These are phyloP conservation scores for Drosophila melanosoma DNA, from an alignment of 2,888 invertebrate species.

Conservation along the genomic window DNA sequence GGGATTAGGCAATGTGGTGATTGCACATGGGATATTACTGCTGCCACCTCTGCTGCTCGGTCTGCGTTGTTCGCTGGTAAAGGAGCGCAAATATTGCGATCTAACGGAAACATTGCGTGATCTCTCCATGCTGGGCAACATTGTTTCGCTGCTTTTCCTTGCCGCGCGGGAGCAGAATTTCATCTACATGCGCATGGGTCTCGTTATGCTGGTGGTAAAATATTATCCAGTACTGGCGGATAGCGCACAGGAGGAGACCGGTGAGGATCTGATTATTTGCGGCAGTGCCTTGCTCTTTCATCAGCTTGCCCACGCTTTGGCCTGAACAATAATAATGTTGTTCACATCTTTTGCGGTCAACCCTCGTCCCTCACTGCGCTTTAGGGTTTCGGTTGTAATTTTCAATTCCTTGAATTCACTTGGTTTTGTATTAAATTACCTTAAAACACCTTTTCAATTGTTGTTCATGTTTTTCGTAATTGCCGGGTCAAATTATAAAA, in stretches of 20 bases:
- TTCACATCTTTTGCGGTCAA: constrained; percentile 21
- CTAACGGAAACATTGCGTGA: constrained; percentile 55
- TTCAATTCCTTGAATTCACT: constrained; percentile 35
- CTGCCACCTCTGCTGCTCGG: constrained; percentile 76
- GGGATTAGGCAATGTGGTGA: constrained; percentile 53
- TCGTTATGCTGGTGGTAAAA: constrained; percentile 55
- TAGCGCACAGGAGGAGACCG: constrained; percentile 45
- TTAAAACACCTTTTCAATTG: constrained; percentile 67
- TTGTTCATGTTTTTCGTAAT: constrained; percentile 74
- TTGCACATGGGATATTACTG: constrained; percentile 70
- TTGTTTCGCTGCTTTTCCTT: constrained; percentile 70
- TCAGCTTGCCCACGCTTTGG: constrained; percentile 43
- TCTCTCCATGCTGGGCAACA: constrained; percentile 71
- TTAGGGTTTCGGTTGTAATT: constrained; percentile 41
- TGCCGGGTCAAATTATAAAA: constrained; percentile 41
- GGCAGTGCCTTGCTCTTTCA: constrained; percentile 58
- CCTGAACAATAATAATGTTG: constrained; percentile 12
- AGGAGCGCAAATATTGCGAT: constrained; percentile 51
- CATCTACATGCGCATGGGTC: constrained; percentile 61
- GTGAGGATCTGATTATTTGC: constrained; percentile 60
- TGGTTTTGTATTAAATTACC: constrained; percentile 59
- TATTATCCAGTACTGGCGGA: constrained; percentile 63
- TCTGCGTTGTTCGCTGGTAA: constrained; percentile 50
- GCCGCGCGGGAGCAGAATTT: constrained; percentile 56
- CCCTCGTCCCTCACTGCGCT: constrained; percentile 8